Evolutionary conservation across 2,113 vertebrate species (phyloP), one percentile per base, ranked within the genome.

Genomic region (Astatotilapia flaviijosephi): DNA sequence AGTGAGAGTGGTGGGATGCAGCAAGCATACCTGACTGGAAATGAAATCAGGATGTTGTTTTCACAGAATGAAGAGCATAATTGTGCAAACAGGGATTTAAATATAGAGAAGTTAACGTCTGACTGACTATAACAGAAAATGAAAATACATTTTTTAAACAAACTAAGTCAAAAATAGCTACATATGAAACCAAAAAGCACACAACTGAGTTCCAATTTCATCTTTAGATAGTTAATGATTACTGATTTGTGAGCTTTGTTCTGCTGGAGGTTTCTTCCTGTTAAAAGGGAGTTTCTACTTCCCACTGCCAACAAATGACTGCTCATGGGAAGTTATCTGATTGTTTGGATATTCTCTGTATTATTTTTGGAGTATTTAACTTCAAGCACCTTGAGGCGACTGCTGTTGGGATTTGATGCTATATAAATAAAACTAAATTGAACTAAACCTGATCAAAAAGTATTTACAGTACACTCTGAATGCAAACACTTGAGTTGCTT

Each of bases 81-180:
- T 4, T 42, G 10, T 45, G 21, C 68, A 73, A 73, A 9, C 3
- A 45, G 37, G 40, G 21, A 5, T 47, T 47, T 47, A 17, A 47
- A 47, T 45, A 42, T 42, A 42, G 21, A 45, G 13, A 13, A 47
- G 68, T 17, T 2, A 14, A 26, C 1, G 0, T 26, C 21, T 45
- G 13, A 42, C 21, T 47, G 40, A 17, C 9, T 47, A 47, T 47
- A 75, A 45, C 17, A 45, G 21, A 73, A 73, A 73, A 15, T 26
- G 68, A 73, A 73, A 73, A 73, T 73, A 45, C 0, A 21, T 21
- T 70, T 42, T 73, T 45, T 47, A 47, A 75, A 28, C 1, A 3
- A 73, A 47, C 4, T 15, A 75, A 75, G 68, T 17, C 14, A 17
- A 47, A 47, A 47, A 26, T 28, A 47, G 14, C 6, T 49, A 19